Evolutionary conservation across 2,888 invertebrate species (phyloP).

Genomic region (Stenodema calcarata): DNA sequence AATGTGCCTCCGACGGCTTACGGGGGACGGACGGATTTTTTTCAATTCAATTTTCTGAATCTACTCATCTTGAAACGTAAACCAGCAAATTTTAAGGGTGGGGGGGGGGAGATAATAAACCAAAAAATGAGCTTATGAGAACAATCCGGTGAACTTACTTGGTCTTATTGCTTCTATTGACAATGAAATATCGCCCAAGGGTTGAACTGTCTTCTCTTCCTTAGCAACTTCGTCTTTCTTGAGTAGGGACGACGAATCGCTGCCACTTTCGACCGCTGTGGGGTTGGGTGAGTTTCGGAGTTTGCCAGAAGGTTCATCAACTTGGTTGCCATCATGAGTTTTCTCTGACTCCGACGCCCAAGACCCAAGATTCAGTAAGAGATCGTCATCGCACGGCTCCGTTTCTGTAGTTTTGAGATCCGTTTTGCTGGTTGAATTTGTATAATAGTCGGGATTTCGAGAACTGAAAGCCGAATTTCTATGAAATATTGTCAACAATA

Average conservation of each 20-base stretch:
- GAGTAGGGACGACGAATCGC: neutral
- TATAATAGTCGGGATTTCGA: neutral
- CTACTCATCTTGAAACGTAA: too few species aligned
- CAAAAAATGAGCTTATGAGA: too few species aligned
- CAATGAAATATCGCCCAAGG: slow-evolving; percentile 74
- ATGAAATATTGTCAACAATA: too few species aligned
- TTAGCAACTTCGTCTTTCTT: neutral
- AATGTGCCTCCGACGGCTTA: too few species aligned
- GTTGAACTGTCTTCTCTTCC: slow-evolving; percentile 62
- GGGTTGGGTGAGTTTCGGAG: neutral
- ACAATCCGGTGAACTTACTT: slow-evolving; percentile 62
- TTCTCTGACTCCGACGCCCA: neutral
- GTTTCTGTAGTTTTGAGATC: neutral
- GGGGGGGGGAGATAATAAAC: too few species aligned
- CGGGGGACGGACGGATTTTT: too few species aligned
- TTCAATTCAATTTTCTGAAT: too few species aligned
- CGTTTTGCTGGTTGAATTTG: neutral
- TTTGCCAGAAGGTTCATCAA: neutral
- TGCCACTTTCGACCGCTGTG: neutral
- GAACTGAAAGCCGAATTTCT: neutral
- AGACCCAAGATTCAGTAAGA: slow-evolving; percentile 9
- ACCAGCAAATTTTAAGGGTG: neutral
- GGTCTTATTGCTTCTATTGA: slow-evolving; percentile 80
- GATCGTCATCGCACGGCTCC: neutral
- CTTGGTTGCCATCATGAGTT: neutral